Conservation (phyloP, 2,888 invertebrate species). For the Keiferia lycopersicella region DNA sequence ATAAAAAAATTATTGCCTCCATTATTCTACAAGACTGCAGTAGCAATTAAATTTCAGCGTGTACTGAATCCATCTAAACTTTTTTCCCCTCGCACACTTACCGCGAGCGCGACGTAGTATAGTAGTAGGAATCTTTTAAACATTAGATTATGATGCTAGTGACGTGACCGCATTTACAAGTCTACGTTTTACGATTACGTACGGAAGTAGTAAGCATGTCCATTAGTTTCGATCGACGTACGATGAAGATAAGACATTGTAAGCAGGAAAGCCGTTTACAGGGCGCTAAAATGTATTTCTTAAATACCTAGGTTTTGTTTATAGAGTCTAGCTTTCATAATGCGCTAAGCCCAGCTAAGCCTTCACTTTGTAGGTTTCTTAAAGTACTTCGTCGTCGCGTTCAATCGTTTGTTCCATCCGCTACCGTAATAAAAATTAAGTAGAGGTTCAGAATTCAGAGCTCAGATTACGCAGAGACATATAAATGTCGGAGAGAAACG, state of each 20-base stretch:
- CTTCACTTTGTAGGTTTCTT: neutral
- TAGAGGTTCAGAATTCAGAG: neutral
- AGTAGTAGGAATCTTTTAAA: neutral
- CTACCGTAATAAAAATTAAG: neutral
- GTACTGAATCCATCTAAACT: neutral
- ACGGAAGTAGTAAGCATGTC: too few species aligned
- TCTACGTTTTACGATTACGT: neutral
- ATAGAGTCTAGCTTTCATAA: neutral
- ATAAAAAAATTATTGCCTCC: too few species aligned
- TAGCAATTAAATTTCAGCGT: neutral
- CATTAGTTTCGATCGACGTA: too few species aligned
- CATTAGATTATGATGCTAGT: conserved; percentile 7
- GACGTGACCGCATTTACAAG: conserved; percentile 20
- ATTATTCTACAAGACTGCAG: neutral
- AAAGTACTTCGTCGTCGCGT: neutral
- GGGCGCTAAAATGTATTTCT: too few species aligned
- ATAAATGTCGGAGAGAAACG: conserved; percentile 30
- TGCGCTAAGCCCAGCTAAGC: neutral
- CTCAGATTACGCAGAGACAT: conserved; percentile 1
- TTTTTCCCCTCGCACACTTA: neutral
- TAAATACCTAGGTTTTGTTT: neutral
- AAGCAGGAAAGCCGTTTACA: neutral
- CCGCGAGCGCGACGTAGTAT: neutral
- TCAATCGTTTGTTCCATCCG: neutral
- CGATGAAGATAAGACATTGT: too few species aligned